Conservation (phyloP, 2,113 vertebrate species). For the Scopus umbretta region DNA sequence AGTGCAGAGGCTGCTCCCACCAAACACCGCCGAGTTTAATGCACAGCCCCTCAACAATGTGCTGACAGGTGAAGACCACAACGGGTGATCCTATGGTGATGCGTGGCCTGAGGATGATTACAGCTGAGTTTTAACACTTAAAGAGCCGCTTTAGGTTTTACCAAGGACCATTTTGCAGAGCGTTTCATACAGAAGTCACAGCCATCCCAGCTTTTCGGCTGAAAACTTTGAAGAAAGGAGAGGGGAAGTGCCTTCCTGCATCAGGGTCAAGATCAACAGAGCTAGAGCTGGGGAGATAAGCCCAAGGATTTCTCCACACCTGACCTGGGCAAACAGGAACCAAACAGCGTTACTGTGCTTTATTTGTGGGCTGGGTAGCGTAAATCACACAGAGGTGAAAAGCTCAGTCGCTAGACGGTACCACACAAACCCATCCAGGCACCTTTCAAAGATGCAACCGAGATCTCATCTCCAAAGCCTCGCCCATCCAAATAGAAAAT, state of each 20-base stretch:
- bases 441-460: not conserved
- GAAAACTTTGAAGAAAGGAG: not conserved
- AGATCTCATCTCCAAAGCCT: not conserved
- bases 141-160: not conserved
- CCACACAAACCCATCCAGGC: not conserved
- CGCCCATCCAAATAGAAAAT: rapidly evolving
- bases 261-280: not conserved
- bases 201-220: not conserved
- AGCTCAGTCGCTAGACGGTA: not conserved
- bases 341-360: not conserved
- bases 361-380: not conserved
- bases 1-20: not conserved
- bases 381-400: not conserved
- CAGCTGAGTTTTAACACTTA: not conserved
- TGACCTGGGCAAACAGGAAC: not conserved
- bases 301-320: not conserved
- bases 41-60: not conserved
- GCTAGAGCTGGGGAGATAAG: not conserved
- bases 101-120: not conserved
- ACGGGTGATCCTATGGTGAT: rapidly evolving
- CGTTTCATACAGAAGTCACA: not conserved
- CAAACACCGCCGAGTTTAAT: rapidly evolving
- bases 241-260: not conserved
- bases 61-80: not conserved
- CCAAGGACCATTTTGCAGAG: not conserved